Conservation (phyloP, 23 tunicate species). For the Ciona savignyi region DNA sequence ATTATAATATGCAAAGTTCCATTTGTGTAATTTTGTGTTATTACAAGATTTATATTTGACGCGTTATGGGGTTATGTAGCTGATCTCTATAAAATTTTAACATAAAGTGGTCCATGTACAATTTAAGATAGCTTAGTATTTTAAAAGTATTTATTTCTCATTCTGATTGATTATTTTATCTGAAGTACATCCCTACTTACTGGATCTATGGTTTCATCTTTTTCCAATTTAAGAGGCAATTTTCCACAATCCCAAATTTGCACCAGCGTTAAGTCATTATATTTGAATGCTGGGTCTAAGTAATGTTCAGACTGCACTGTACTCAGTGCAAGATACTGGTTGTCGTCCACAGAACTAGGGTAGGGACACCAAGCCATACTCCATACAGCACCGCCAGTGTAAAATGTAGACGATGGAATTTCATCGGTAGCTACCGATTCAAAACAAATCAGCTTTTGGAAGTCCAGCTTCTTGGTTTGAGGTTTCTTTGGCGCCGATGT, state of each 20-base stretch:
- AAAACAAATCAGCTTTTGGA: not conserved
- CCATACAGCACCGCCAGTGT: slow-evolving; percentile 79
- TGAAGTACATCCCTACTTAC: too few species aligned
- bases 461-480: not conserved
- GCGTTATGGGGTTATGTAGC: too few species aligned
- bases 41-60: too few species aligned
- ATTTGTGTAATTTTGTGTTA: too few species aligned
- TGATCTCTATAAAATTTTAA: too few species aligned
- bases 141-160: too few species aligned
- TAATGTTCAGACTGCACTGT: not conserved
- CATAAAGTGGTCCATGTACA: too few species aligned
- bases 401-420: slow-evolving; percentile 3
- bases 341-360: not conserved
- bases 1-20: too few species aligned
- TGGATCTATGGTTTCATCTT: too few species aligned
- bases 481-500: not conserved
- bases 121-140: too few species aligned
- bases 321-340: slow-evolving; percentile 38
- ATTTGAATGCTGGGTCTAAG: not conserved
- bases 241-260: slow-evolving; percentile 83
- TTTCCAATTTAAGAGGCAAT: too few species aligned
- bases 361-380: slow-evolving; percentile 75
- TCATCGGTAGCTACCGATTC: not conserved
- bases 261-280: not conserved
- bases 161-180: too few species aligned